Conservation (phyloP, 2,888 invertebrate species). For the Eupithecia vulgata region DNA sequence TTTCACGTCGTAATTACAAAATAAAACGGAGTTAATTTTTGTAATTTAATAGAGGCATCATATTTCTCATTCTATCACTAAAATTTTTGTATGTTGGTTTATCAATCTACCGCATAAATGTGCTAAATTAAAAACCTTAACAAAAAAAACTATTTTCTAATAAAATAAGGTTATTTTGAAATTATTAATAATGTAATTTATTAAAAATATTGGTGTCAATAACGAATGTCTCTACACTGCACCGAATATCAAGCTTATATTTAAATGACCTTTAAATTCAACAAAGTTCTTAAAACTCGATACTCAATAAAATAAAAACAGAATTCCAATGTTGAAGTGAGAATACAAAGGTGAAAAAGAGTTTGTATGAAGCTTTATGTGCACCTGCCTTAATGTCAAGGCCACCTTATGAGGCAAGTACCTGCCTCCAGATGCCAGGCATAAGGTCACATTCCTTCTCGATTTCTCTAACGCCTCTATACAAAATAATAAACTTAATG, state of each 20-base stretch:
- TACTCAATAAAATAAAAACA: background rate
- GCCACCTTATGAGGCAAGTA: slow-evolving; percentile 32
- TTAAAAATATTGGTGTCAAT: too few relatives aligned
- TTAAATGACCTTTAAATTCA: slow-evolving; percentile 25
- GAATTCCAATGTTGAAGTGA: slow-evolving; percentile 40
- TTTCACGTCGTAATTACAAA: background rate
- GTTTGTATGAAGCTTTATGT: slow-evolving; percentile 40
- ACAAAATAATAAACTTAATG: slow-evolving; percentile 49
- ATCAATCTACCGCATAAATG: too few relatives aligned
- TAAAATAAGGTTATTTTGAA: too few relatives aligned
- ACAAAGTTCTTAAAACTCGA: background rate
- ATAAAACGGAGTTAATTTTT: background rate
- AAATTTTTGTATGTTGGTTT: background rate
- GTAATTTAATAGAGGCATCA: background rate
- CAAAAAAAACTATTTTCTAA: too few relatives aligned
- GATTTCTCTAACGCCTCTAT: slow-evolving; percentile 68
- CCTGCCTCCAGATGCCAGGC: slow-evolving; percentile 53
- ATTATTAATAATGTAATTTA: too few relatives aligned
- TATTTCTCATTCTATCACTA: background rate
- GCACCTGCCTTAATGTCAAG: slow-evolving; percentile 49
- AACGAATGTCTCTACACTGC: background rate
- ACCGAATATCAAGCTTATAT: background rate
- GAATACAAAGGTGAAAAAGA: slow-evolving; percentile 45
- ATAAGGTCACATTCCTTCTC: slow-evolving; percentile 52
- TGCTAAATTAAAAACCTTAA: too few relatives aligned